phyloP scores from a whole-genome alignment of 2,113 vertebrate species.

The Pomatorhinus ruficollis region DNA sequence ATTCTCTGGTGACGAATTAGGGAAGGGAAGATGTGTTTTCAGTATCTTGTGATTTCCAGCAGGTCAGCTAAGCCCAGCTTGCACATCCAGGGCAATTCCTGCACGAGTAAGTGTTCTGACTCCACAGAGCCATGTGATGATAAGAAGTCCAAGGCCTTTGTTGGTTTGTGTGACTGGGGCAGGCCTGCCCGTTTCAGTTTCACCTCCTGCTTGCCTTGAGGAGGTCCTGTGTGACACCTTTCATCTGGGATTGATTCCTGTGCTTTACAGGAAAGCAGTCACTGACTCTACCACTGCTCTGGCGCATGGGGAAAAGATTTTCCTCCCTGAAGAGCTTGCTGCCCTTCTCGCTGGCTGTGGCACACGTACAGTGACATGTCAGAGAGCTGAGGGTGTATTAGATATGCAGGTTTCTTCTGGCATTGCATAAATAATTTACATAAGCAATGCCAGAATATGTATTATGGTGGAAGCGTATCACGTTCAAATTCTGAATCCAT shows the following conservation, averaged over 20 bases:
- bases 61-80: neutral
- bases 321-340: neutral
- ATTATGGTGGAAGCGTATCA: neutral
- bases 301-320: neutral
- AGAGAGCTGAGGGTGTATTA: neutral
- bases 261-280: neutral
- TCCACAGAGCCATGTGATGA: neutral
- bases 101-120: neutral
- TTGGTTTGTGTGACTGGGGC: neutral
- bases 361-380: fast-evolving
- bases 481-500: neutral
- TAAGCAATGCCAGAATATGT: neutral
- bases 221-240: neutral
- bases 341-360: neutral
- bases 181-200: neutral
- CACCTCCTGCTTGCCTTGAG: neutral
- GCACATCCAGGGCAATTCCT: neutral
- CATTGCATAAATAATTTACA: neutral
- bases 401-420: neutral
- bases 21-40: neutral
- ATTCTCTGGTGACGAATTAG: neutral
- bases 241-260: neutral
- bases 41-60: neutral
- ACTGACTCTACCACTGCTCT: fast-evolving
- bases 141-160: neutral